Evolutionary conservation across 1,140 invertebrate species (phyloP), one percentile per base, ranked within the genome.

Genomic region (Tetragnatha versicolor): DNA sequence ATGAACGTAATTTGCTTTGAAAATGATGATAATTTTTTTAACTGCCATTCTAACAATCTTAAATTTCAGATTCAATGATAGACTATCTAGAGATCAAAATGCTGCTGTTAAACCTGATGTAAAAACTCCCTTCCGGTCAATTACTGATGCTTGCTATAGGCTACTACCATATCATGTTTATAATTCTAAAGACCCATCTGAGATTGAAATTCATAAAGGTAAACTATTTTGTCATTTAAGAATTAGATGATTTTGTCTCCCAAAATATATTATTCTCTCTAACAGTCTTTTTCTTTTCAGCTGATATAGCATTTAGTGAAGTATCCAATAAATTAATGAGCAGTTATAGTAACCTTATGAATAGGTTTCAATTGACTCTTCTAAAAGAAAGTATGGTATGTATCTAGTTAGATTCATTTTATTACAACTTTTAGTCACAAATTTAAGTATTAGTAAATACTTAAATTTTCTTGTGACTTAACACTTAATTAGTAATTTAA

Each of bases 351-450:
- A 87, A 88, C 53, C 91, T 96, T 89, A 89, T 91, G 80, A 90
- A 91, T 82, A 95, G 93, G 85, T 95, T 93, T 84, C 89, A 91
- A 60, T 90, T 90, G 83, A 87, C 94, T 17, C 85, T 94, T n/a
- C 85, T 94, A 55, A 92, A 93, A 86, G 93, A 94, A 81, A 94
- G 92, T 82, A 93, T 92, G 90, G 93, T 94, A 87, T 88, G 89
- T 86, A 29, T 1, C 22, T 47, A 25, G 45, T n/a, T n/a, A n/a
- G n/a, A n/a, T n/a, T n/a, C n/a, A n/a, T n/a, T n/a, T n/a, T n/a
- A n/a, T n/a, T n/a, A n/a, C n/a, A n/a, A n/a, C n/a, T n/a, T n/a
- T n/a, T n/a, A n/a, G n/a, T n/a, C n/a, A n/a, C n/a, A n/a, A n/a
- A n/a, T n/a, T n/a, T n/a, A n/a, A n/a, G n/a, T n/a, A n/a, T n/a